These are phyloP conservation scores for Tursiops truncatus DNA, from an alignment of 2,113 vertebrate species.

Conservation along the genomic window DNA sequence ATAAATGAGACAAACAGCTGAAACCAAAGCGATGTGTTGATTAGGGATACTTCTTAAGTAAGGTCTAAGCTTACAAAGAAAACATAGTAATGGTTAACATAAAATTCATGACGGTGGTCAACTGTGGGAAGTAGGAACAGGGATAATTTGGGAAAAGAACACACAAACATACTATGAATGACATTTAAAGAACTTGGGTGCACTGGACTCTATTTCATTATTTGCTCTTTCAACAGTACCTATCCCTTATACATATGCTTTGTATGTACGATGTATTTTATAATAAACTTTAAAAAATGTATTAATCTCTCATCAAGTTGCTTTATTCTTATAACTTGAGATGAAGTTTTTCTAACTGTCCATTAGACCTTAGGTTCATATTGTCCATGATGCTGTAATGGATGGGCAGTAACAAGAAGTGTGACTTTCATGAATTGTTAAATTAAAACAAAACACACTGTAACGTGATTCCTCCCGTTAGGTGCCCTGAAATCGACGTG, in stretches of 20 bases:
- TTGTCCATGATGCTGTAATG: fast-evolving
- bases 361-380: not conserved
- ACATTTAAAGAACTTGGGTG: not conserved
- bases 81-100: not conserved
- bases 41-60: not conserved
- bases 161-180: not conserved
- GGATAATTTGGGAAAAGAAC: not conserved
- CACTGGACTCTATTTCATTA: not conserved
- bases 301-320: not conserved
- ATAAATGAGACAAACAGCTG: not conserved
- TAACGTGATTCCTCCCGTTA: not conserved
- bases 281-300: not conserved
- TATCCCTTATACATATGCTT: not conserved
- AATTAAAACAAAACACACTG: not conserved
- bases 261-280: not conserved
- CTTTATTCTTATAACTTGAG: not conserved
- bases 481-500: not conserved
- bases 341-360: not conserved
- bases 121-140: not conserved
- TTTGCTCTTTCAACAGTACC: not conserved
- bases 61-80: not conserved
- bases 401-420: not conserved
- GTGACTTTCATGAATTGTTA: not conserved
- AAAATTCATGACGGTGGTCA: not conserved
- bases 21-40: not conserved